Evolutionary conservation across 2,797 vertebrate genomes (phyloP), one percentile per base, ranked within the genome.

Genomic region (Coluber constrictor): DNA sequence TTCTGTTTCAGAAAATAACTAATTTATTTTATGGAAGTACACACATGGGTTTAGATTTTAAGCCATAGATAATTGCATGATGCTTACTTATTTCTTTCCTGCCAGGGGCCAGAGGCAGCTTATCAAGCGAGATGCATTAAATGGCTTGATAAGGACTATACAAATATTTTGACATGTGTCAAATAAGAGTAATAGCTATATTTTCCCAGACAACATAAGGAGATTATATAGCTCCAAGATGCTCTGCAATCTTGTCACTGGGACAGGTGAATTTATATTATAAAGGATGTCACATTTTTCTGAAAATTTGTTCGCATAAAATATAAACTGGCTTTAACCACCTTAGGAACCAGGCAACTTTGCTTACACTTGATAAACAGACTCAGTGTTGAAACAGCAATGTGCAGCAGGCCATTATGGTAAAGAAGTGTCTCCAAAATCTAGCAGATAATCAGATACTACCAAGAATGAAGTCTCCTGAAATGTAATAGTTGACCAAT

Each of bases 161-260:
- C 87, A 88, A 94, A 93, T 95, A 96, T 96, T 96, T 95, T 96
- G 97, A 95, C 96, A 96, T 54, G 54, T 92, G 94, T 95, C 95
- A 91, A 92, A 94, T 95, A 89, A 93, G 93, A 70, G 91, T 94
- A 95, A 96, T 86, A 96, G 61, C 92, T 95, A n/a, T 93, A 95
- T 95, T 96, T 97, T 87, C 56, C 86, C 91, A 94, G 90, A 87
- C 57, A 93, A 88, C 86, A 93, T 63, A 94, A 95, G 91, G n/a
- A 94, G 86, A 94, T 96, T 93, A 93, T 60, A 59, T 95, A 94
- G 94, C 95, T 95, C 90, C n/a, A 70, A 0, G 0, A 27, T 32
- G 16, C 79, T 94, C 89, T 0, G 0, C 60, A 96, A 94, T 92
- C 16, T 29, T 94, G 90, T 95, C 90, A 96, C 86, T 92, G 92